A percentile compares a stretch with the other conserved stretches of the same genome.
Conservation (phyloP, 2,113 vertebrate species). For the Oncorhynchus gorbuscha region DNA sequence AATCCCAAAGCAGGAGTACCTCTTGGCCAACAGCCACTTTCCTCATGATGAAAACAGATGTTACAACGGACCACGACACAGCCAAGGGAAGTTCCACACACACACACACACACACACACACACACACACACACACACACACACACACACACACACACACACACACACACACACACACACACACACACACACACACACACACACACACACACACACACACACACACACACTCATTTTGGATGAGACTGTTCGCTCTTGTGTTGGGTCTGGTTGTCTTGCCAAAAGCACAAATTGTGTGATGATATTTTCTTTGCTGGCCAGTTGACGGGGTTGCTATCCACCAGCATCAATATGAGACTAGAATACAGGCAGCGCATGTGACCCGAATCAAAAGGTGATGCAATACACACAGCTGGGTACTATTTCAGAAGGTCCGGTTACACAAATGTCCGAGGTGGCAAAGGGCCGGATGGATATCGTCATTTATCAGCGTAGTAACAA, state of each 20-base stretch:
- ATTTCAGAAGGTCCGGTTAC: no score
- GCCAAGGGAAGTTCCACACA: background rate
- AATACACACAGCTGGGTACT: no score
- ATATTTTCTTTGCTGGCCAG: constrained; percentile 11
- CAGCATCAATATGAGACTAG: constrained; percentile 1
- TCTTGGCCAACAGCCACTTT: background rate
- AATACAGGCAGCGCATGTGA: no score
- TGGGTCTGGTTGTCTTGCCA: constrained; percentile 24
- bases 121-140: no score
- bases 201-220: background rate
- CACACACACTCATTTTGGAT: constrained; percentile 30
- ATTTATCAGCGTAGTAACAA: no score
- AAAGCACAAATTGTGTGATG: constrained; percentile 14
- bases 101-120: no score
- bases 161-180: no score
- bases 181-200: background rate
- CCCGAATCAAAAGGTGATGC: no score
- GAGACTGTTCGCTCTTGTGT: constrained; percentile 25
- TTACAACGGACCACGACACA: background rate
- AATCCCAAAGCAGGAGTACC: background rate
- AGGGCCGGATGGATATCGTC: no score
- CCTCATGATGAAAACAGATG: background rate
- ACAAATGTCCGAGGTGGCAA: no score
- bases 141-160: no score
- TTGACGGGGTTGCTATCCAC: background rate